Evolutionary conservation across 2,797 vertebrate species (phyloP).

Genomic region (Champsocephalus gunnari): DNA sequence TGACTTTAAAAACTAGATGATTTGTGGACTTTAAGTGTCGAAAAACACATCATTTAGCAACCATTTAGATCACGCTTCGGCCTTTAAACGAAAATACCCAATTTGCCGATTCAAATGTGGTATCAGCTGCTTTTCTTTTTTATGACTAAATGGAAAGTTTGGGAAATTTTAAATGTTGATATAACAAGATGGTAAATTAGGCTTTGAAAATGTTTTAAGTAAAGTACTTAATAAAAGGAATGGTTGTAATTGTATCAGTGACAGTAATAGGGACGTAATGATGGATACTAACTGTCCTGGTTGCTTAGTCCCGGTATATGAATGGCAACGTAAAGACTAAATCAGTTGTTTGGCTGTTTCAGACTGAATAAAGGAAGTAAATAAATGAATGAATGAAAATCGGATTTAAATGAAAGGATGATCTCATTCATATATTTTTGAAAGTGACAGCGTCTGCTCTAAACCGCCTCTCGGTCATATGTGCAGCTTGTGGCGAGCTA

Average conservation of each 20-base stretch:
- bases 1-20: too few species aligned
- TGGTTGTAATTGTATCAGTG: not conserved
- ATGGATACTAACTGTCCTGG: not conserved
- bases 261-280: not conserved
- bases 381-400: not conserved
- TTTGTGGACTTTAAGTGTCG: not conserved
- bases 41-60: not conserved
- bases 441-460: conserved; percentile 12
- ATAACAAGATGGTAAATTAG: not conserved
- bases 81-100: not conserved
- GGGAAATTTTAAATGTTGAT: not conserved
- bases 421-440: not conserved
- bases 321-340: not conserved
- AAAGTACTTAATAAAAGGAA: not conserved
- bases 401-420: not conserved
- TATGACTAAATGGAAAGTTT: not conserved
- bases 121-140: not conserved
- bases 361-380: not conserved
- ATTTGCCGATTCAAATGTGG: not conserved
- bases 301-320: not conserved
- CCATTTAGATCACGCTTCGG: not conserved
- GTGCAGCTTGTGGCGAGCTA: conserved; percentile 34
- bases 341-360: not conserved
- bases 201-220: not conserved
- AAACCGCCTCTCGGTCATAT: conserved; percentile 31